A percentile compares a stretch with the other conserved stretches of the same genome.
phyloP scores from a whole-genome alignment of 2,888 invertebrate species.

The Acanthoscelides obtectus region DNA sequence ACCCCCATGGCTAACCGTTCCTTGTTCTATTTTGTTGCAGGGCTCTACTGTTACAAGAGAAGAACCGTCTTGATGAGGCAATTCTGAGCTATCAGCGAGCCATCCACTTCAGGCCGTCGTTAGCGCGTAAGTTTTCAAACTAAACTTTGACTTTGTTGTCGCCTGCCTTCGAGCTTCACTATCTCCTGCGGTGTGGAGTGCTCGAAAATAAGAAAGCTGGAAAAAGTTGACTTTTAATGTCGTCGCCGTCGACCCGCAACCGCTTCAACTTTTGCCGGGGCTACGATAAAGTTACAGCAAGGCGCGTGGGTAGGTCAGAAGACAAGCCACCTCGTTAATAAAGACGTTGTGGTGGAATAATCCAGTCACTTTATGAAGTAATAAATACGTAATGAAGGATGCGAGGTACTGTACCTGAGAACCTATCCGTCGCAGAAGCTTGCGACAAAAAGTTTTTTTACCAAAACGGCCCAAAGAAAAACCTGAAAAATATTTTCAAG shows the following conservation, averaged over 20 bases:
- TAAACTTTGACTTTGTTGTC: background rate
- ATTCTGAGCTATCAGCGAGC: conserved; percentile 87
- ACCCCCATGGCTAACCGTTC: background rate
- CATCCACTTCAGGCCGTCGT: conserved; percentile 86
- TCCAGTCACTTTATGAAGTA: no score
- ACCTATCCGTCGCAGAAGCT: no score
- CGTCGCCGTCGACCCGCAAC: background rate
- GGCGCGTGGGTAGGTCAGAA: background rate
- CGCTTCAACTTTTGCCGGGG: background rate
- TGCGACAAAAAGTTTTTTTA: no score
- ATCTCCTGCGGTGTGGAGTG: background rate
- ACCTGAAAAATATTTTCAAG: no score
- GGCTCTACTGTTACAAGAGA: conserved; percentile 86
- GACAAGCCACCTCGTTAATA: no score
- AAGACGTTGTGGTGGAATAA: no score
- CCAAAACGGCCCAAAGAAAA: no score
- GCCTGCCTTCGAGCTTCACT: background rate
- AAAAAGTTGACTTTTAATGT: background rate
- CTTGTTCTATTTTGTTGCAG: conserved; percentile 57
- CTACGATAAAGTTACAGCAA: background rate
- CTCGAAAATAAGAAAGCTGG: background rate
- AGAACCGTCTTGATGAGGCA: conserved; percentile 81
- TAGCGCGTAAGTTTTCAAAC: conserved; percentile 74
- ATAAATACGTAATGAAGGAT: no score
- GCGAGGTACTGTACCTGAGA: no score